A percentile compares a stretch with the other conserved stretches of the same genome.
These are phyloP conservation scores for Chymomyza fuscimana DNA, from an alignment of 2,888 invertebrate species.

Conservation along the genomic window DNA sequence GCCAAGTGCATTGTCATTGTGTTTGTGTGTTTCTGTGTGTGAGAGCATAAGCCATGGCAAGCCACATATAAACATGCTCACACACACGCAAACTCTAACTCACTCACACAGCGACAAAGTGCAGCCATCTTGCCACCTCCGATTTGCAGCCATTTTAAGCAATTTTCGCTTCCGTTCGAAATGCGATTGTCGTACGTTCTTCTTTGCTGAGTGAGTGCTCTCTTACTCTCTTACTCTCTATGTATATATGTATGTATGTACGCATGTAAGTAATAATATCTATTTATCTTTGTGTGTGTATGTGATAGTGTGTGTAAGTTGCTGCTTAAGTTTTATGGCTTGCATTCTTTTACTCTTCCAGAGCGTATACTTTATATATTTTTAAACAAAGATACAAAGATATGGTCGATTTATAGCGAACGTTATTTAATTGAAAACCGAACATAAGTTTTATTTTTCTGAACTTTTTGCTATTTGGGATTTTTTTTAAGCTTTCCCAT, in stretches of 20 bases:
- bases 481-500: too few relatives aligned
- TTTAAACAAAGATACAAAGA: neutral
- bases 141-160: slow-evolving; percentile 56
- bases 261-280: too few relatives aligned
- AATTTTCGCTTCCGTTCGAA: slow-evolving; percentile 59
- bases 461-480: too few relatives aligned
- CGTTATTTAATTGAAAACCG: too few relatives aligned
- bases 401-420: too few relatives aligned
- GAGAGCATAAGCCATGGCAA: neutral
- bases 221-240: neutral
- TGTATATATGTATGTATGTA: neutral
- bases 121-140: slow-evolving; percentile 44
- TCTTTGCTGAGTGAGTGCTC: slow-evolving; percentile 25
- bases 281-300: neutral
- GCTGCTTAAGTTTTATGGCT: slow-evolving; percentile 1
- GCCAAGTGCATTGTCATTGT: slow-evolving; percentile 43
- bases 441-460: too few relatives aligned
- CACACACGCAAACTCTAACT: neutral
- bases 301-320: neutral
- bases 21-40: neutral
- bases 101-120: slow-evolving; percentile 11
- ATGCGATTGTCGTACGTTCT: slow-evolving; percentile 54
- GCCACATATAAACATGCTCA: slow-evolving; percentile 9
- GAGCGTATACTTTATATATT: neutral
- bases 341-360: neutral